phyloP scores from a whole-genome alignment of 2,113 vertebrate species.

The Ammodramus savannarum region DNA sequence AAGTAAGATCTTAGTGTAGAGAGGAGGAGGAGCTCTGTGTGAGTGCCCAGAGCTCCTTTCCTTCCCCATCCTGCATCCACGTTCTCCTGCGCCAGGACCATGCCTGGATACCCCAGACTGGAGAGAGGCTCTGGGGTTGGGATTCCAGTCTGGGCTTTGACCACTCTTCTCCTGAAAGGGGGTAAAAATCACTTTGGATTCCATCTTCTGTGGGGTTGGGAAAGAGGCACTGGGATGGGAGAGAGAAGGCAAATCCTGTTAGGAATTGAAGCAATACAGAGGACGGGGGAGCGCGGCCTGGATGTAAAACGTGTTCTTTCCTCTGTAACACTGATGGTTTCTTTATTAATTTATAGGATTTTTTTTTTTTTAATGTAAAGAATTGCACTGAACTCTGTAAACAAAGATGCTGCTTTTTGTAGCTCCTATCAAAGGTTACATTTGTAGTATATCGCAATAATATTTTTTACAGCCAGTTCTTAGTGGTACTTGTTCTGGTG shows the following conservation, averaged over 20 bases:
- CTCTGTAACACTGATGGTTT: slow-evolving; percentile 73
- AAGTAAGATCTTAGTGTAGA: background rate
- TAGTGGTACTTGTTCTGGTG: slow-evolving; percentile 86
- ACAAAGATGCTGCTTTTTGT: slow-evolving; percentile 90
- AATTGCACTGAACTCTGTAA: slow-evolving; percentile 98
- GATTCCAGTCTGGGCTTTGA: background rate
- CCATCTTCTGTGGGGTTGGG: background rate
- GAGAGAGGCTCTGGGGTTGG: background rate
- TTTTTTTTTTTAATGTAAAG: slow-evolving; percentile 81
- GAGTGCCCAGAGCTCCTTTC: background rate
- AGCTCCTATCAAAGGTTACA: slow-evolving; percentile 85
- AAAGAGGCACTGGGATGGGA: background rate
- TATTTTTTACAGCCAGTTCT: slow-evolving; percentile 91
- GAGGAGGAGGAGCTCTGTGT: background rate
- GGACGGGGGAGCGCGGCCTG: background rate
- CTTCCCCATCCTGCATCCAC: background rate
- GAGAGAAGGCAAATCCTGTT: background rate
- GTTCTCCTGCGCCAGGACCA: background rate
- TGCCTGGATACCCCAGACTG: background rate
- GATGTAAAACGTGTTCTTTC: slow-evolving; percentile 50
- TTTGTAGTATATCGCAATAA: slow-evolving; percentile 98
- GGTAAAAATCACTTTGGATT: background rate
- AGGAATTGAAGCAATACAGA: slow-evolving; percentile 51
- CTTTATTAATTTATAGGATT: slow-evolving; percentile 80
- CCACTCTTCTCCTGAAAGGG: background rate